Conservation (phyloP, 2,113 vertebrate species). For the Anoura caudifer region DNA sequence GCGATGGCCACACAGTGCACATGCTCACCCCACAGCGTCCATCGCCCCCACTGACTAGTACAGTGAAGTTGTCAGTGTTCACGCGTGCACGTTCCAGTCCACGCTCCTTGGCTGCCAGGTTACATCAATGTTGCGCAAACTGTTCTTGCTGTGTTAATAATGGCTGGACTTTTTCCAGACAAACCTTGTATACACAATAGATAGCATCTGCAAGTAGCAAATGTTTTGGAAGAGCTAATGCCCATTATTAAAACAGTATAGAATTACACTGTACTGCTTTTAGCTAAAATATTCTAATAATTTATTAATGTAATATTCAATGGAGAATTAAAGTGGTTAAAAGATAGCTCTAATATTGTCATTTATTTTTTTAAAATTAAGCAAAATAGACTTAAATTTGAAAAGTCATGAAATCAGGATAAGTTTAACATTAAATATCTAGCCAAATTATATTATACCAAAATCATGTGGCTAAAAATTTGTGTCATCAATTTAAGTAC, state of each 20-base stretch:
- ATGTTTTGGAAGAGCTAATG: neutral
- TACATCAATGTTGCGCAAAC: too few species aligned
- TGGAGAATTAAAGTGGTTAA: neutral
- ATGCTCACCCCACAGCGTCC: too few species aligned
- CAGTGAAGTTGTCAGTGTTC: too few species aligned
- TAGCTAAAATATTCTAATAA: constrained; percentile 4
- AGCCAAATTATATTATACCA: neutral
- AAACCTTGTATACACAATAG: neutral
- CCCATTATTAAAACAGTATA: neutral
- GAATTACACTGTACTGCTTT: neutral
- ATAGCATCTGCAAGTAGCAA: neutral
- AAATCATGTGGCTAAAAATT: neutral
- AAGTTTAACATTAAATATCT: neutral
- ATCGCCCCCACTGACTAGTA: too few species aligned
- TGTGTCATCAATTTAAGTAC: neutral
- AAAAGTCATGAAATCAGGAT: neutral
- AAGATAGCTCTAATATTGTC: neutral
- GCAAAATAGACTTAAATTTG: neutral
- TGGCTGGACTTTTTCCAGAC: too few species aligned
- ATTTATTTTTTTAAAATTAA: constrained; percentile 8
- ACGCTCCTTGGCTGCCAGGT: too few species aligned
- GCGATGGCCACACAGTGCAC: too few species aligned
- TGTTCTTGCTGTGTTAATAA: too few species aligned
- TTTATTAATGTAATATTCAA: neutral
- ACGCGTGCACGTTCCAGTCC: too few species aligned